Percentiles rank a stretch among this genome's conserved stretches.
Evolutionary conservation across 1,140 invertebrate species (phyloP).

Genomic region (Ectropis grisescens): DNA sequence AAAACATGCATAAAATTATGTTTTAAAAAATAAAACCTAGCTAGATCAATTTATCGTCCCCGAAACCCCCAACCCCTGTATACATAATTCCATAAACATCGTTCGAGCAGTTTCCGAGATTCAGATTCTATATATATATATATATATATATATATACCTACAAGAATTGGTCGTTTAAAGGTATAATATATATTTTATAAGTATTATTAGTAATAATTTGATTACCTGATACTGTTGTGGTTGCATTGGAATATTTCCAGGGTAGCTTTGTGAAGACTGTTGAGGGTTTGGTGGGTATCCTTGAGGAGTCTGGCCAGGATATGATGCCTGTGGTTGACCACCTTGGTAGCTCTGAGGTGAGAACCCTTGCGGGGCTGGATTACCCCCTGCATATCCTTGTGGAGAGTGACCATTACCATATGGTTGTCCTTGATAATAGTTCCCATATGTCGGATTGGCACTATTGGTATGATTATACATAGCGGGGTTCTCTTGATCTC

Average conservation of each 20-base stretch:
- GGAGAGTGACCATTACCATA: slow-evolving; percentile 62
- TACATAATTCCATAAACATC: no score
- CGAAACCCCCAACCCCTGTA: no score
- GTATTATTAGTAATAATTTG: no score
- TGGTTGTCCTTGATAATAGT: slow-evolving; percentile 73
- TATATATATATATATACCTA: no score
- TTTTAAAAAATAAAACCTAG: no score
- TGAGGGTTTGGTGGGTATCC: slow-evolving; percentile 49
- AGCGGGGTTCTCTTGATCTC: slow-evolving; percentile 54
- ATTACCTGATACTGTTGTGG: slow-evolving; percentile 50
- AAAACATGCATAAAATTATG: no score
- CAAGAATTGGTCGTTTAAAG: no score
- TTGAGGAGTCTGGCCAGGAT: slow-evolving; percentile 37
- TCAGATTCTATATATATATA: no score
- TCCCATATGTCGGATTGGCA: slow-evolving; percentile 67
- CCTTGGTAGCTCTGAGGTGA: slow-evolving; percentile 52
- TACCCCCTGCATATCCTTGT: slow-evolving; percentile 45
- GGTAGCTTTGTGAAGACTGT: slow-evolving; percentile 54
- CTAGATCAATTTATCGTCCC: no score
- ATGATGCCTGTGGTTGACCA: slow-evolving; percentile 42
- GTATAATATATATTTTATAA: no score
- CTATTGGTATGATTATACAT: slow-evolving; percentile 59
- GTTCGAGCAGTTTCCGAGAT: no score
- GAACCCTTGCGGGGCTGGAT: slow-evolving; percentile 60
- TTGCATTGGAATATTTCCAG: slow-evolving; percentile 44